These are phyloP conservation scores for Agrotis segetum DNA, from an alignment of 2,888 invertebrate genomes.

Conservation along the genomic window DNA sequence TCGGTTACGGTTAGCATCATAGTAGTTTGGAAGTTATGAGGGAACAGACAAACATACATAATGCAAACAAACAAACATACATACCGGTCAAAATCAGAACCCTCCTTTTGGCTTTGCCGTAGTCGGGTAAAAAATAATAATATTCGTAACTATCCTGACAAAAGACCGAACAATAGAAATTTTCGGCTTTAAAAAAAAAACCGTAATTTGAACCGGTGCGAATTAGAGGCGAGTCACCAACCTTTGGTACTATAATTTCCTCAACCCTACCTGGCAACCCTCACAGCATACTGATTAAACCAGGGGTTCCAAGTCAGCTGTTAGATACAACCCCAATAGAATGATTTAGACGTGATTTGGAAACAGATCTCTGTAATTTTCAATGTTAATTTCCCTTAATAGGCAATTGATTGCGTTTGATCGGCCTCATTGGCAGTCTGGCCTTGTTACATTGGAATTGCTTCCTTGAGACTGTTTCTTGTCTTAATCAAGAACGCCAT, in stretches of 20 bases:
- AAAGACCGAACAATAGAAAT: too few species aligned
- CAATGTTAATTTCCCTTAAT: conserved; percentile 63
- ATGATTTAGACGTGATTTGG: conserved; percentile 63
- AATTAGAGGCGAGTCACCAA: too few species aligned
- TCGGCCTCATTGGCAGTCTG: conserved; percentile 47
- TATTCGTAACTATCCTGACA: too few species aligned
- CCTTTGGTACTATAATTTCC: conserved; percentile 9
- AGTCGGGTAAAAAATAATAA: too few species aligned
- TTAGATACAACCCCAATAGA: conserved; percentile 48
- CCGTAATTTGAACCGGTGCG: too few species aligned
- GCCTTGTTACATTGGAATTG: conserved; percentile 29
- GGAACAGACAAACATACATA: too few species aligned
- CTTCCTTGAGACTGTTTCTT: conserved; percentile 35
- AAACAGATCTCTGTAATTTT: conserved; percentile 59
- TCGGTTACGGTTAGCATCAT: too few species aligned
- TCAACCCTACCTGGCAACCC: conserved; percentile 43
- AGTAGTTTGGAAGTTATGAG: too few species aligned
- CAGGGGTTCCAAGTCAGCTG: conserved; percentile 51
- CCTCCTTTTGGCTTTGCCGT: too few species aligned
- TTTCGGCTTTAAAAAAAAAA: too few species aligned
- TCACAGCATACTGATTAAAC: conserved; percentile 59
- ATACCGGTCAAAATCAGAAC: too few species aligned
- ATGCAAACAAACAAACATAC: too few species aligned
- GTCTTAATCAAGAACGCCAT: conserved; percentile 8
- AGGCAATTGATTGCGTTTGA: conserved; percentile 60